Percentiles rank a stretch among this genome's conserved stretches.
phyloP scores from a whole-genome alignment of 2,113 vertebrate genomes.

The Platysternon megacephalum region DNA sequence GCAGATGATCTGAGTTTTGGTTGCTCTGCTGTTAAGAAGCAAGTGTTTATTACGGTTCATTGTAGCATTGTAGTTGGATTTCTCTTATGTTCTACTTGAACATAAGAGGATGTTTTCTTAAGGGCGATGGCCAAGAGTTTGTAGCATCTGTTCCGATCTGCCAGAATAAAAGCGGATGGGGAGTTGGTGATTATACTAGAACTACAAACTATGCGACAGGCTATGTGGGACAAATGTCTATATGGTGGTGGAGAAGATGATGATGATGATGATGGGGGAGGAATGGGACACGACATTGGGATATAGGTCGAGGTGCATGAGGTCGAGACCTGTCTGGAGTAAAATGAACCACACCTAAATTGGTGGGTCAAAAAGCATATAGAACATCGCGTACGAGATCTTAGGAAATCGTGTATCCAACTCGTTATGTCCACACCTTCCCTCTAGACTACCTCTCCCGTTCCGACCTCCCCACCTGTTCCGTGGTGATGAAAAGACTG shows the following conservation, averaged over 20 bases:
- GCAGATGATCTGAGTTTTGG: not conserved
- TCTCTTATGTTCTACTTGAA: not conserved
- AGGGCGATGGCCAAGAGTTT: not conserved
- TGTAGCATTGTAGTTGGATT: not conserved
- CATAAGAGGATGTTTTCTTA: not conserved
- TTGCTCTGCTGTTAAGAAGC: not conserved
- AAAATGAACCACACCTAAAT: not conserved
- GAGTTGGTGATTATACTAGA: not conserved
- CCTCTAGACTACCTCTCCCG: accelerated
- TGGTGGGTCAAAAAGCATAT: not conserved
- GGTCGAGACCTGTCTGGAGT: not conserved
- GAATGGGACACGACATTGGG: not conserved
- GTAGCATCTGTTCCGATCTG: not conserved
- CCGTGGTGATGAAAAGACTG: not conserved
- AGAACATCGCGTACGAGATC: not conserved
- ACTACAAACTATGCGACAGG: not conserved
- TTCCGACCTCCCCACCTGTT: not conserved
- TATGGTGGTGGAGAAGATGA: not conserved
- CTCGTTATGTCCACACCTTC: not conserved
- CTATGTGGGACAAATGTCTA: not conserved
- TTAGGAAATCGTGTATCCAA: not conserved
- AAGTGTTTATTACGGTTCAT: not conserved
- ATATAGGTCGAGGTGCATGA: not conserved
- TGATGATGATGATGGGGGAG: accelerated
- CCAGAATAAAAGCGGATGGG: not conserved